phyloP scores from a whole-genome alignment of 2,888 invertebrate genomes.

The Dioctria rufipes region DNA sequence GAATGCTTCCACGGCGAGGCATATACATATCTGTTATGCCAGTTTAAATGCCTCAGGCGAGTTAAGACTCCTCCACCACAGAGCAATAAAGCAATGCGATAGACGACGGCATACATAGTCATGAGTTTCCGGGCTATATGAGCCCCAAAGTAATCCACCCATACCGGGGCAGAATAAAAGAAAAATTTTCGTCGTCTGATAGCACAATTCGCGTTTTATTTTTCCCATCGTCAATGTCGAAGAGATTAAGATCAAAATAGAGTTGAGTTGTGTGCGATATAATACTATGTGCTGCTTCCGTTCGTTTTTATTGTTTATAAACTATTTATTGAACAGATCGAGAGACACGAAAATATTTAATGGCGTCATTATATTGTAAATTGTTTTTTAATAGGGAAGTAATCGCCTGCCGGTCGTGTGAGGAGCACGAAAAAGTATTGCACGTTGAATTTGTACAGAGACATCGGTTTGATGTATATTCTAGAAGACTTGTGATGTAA shows the following conservation, averaged over 20 bases:
- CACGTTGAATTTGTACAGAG: too few species aligned
- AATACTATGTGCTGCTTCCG: conserved; percentile 17
- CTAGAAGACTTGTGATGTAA: too few species aligned
- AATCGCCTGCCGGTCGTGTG: too few species aligned
- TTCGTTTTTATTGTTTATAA: conserved; percentile 26
- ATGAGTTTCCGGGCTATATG: conserved; percentile 41
- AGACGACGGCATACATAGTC: conserved; percentile 21
- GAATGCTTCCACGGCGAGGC: conserved; percentile 21
- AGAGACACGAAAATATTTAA: conserved; percentile 20
- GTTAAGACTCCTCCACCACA: background rate
- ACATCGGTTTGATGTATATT: too few species aligned
- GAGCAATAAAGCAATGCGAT: conserved; percentile 13
- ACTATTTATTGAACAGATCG: conserved; percentile 17
- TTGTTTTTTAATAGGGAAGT: too few species aligned
- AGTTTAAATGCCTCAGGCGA: conserved; percentile 2
- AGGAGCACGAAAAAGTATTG: too few species aligned
- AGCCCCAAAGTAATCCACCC: background rate
- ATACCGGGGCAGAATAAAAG: background rate
- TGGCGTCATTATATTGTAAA: conserved; percentile 14
- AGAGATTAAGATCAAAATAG: conserved; percentile 21
- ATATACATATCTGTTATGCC: background rate
- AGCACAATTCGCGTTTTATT: conserved; percentile 10
- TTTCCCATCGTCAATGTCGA: background rate
- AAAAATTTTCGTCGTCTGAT: conserved; percentile 15
- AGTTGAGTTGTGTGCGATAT: background rate